Evolutionary conservation across 53 echinoderm and acorn worm species (phyloP).

Genomic region (Crossaster papposus): DNA sequence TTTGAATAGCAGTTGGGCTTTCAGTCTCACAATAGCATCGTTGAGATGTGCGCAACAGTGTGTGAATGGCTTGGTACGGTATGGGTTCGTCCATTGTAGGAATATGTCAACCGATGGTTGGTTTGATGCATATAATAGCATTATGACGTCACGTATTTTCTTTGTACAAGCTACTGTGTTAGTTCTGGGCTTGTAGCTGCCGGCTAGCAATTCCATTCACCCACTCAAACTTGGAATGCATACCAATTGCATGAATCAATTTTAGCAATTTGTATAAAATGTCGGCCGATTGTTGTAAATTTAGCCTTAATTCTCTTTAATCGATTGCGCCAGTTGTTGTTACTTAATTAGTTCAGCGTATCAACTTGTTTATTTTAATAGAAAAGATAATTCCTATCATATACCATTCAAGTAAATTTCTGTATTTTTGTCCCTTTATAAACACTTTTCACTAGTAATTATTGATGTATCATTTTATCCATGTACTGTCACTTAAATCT

Average conservation of each 20-base stretch:
- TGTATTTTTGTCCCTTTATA: too few species aligned
- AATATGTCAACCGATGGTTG: conserved; percentile 17
- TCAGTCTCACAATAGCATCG: background rate
- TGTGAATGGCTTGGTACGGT: too few species aligned
- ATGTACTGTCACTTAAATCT: too few species aligned
- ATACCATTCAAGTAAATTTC: too few species aligned
- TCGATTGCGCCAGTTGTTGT: too few species aligned
- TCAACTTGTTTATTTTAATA: too few species aligned
- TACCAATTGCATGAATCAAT: conserved; percentile 25
- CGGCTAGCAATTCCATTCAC: background rate
- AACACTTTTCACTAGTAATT: too few species aligned
- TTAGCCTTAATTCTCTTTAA: too few species aligned
- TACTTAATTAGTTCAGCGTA: too few species aligned
- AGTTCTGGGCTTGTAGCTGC: background rate
- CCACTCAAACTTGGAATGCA: background rate
- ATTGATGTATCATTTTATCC: too few species aligned
- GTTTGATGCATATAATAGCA: background rate
- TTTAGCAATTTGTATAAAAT: background rate
- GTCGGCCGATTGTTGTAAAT: too few species aligned
- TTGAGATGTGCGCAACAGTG: background rate
- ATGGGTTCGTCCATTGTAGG: background rate
- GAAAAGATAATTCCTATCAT: too few species aligned
- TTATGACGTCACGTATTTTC: conserved; percentile 48
- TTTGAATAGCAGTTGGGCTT: background rate
- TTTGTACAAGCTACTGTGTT: conserved; percentile 6